phyloP scores from a whole-genome alignment of 1,140 invertebrate genomes.

The Drosophila lowei region DNA sequence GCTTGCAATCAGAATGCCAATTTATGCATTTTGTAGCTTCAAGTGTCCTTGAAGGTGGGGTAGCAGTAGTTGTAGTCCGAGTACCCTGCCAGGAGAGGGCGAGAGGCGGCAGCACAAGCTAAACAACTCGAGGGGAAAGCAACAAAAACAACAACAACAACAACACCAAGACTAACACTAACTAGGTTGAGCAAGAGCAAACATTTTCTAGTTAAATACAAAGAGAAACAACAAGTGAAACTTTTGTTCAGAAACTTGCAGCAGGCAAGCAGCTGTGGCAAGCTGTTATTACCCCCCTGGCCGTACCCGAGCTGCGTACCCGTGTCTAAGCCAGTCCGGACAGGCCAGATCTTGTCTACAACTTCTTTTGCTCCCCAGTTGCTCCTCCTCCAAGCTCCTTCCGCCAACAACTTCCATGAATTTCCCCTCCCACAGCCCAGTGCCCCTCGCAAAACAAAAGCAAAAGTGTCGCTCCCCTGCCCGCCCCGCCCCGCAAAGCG shows the following conservation, averaged over 20 bases:
- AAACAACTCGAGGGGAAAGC: constrained; percentile 16
- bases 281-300: constrained; percentile 21
- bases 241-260: constrained; percentile 49
- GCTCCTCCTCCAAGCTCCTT: not conserved
- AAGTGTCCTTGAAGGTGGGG: constrained; percentile 52
- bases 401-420: constrained; percentile 25
- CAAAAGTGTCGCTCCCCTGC: constrained; percentile 64
- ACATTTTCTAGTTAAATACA: constrained; percentile 24
- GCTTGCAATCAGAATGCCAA: constrained; percentile 60
- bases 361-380: constrained; percentile 18
- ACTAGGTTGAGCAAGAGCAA: constrained; percentile 23
- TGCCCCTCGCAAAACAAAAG: constrained; percentile 55
- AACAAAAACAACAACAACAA: not conserved
- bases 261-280: constrained; percentile 51
- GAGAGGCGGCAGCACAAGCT: not conserved
- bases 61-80: no score
- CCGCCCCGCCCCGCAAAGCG: constrained; percentile 25
- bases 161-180: constrained; percentile 2
- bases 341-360: constrained; percentile 27
- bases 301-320: no score
- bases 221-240: constrained; percentile 46
- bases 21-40: constrained; percentile 59
- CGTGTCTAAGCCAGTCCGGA: constrained; percentile 9
- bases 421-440: constrained; percentile 6
- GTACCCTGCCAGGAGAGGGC: no score